A percentile compares a stretch with the other conserved stretches of the same genome.
These are phyloP conservation scores for Calycopis cecrops DNA, from an alignment of 1,140 invertebrate genomes.

Conservation along the genomic window DNA sequence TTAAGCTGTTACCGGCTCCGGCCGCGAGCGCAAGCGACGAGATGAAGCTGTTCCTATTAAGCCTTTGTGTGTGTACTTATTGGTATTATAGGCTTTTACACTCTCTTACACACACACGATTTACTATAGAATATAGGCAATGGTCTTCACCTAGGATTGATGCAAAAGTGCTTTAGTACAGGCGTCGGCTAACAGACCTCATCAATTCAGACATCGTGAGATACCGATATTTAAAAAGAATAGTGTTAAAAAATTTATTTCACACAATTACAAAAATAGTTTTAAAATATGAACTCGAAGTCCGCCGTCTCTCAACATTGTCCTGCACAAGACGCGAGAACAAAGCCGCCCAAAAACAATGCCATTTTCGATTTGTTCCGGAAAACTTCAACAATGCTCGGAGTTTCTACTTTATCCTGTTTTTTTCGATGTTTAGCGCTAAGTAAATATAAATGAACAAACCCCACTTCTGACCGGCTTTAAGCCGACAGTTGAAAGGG, in stretches of 20 bases:
- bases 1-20: not conserved
- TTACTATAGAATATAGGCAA: no score
- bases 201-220: no score
- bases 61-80: no score
- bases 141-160: no score
- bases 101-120: no score
- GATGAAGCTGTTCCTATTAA: not conserved
- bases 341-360: slow-evolving; percentile 6
- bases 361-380: slow-evolving; percentile 6
- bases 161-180: no score
- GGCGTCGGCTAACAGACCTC: no score
- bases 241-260: no score
- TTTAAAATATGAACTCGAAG: not conserved
- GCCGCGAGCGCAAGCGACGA: not conserved
- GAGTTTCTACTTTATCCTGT: not conserved
- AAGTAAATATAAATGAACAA: slow-evolving; percentile 3
- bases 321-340: not conserved
- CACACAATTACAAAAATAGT: not conserved
- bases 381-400: slow-evolving; percentile 5
- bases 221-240: no score
- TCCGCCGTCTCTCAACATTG: not conserved
- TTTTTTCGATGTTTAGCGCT: slow-evolving; percentile 1
- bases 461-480: not conserved
- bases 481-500: slow-evolving; percentile 4
- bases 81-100: no score